These are phyloP conservation scores for Leucosticte australis DNA, from an alignment of 2,113 vertebrate species.

Conservation along the genomic window DNA sequence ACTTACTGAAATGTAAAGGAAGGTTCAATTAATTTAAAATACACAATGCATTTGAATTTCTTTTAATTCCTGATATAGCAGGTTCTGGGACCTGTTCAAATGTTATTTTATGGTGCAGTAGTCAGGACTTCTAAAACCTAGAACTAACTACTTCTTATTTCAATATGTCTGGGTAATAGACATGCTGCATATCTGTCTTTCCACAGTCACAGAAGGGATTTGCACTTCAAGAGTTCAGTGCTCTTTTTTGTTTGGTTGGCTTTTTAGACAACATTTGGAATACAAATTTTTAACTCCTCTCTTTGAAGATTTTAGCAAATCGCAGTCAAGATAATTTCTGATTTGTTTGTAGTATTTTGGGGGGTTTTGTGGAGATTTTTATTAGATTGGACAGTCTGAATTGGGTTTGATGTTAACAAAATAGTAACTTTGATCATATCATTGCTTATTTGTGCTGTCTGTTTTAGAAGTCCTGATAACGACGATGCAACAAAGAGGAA, in stretches of 20 bases:
- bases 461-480: conserved; percentile 85
- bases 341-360: not conserved
- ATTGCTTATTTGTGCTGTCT: not conserved
- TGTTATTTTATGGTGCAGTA: not conserved
- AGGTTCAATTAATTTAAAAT: not conserved
- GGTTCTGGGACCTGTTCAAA: not conserved
- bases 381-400: not conserved
- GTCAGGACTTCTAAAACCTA: not conserved
- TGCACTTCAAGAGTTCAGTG: not conserved
- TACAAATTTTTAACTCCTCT: not conserved
- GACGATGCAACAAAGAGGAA: conserved; percentile 94
- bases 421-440: not conserved
- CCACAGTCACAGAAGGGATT: not conserved
- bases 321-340: not conserved
- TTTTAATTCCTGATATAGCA: not conserved
- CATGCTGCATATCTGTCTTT: not conserved
- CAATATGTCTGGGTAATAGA: not conserved
- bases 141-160: not conserved
- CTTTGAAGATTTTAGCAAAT: not conserved
- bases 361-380: not conserved
- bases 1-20: not conserved
- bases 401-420: not conserved
- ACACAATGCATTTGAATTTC: not conserved
- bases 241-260: not conserved
- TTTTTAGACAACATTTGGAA: not conserved